Base-by-base conservation (phyloP, 2,113 vertebrate species). In the Conger conger region DNA sequence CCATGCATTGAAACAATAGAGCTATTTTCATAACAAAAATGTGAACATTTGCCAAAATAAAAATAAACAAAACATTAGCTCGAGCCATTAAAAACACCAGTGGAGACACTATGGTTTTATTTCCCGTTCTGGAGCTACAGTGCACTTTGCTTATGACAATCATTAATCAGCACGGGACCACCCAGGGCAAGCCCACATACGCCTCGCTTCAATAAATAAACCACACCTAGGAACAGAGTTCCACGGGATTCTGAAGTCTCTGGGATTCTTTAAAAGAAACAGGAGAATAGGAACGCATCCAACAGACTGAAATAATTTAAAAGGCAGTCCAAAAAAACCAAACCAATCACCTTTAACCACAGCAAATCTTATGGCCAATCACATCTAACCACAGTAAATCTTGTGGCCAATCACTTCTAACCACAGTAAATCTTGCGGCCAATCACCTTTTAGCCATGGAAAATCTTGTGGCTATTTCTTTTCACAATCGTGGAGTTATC, bases 91-190 rank as follows among this genome's bases (percentile, higher is more conserved):
- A 50, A 50, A 73, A 73, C 23, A 73, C n/a, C n/a, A 73, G 27
- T 73, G 68, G n/a, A 73, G 13, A 73, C 57, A 27, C 68, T 33
- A 68, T 20, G 27, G 68, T 30, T 73, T 73, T 73, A 9, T 9
- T 73, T 73, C 33, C 68, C n/a, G 23, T 27, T 63, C 57, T 63
- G 57, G 9, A 73, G 27, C 27, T 73, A 73, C n/a, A 73, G 68
- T 73, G 68, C 68, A 73, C 9, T 73, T 73, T 73, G 68, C 68
- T 73, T 73, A 33, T 73, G 33, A 73, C 68, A 73, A 73, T 73
- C 68, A 33, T 27, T 33, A 27, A 73, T 27, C 6, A 33, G 9
- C 68, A 73, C 2, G n/a, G n/a, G 68, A 73, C 68, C 23, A 13
- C 30, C n/a, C n/a, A 73, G 27, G 1, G 2, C 68, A 73, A 73